These are phyloP conservation scores for Brevipalpus yothersi DNA, from an alignment of 1,140 invertebrate species.

Conservation along the genomic window DNA sequence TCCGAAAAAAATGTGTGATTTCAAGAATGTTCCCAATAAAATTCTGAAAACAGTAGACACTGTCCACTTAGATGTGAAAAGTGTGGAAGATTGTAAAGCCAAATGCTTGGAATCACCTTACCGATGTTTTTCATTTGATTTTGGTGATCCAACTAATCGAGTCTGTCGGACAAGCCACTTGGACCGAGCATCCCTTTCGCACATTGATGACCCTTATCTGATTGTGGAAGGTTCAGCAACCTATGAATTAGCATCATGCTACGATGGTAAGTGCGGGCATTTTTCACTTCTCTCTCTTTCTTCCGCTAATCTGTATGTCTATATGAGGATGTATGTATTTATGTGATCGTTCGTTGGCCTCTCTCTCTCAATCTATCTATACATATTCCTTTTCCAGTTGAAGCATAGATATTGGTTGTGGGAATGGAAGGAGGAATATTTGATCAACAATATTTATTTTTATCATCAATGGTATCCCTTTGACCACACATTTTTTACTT, in stretches of 20 bases:
- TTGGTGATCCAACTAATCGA: conserved; percentile 68
- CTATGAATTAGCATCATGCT: conserved; percentile 74
- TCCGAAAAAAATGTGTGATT: conserved; percentile 41
- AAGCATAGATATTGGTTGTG: too few species aligned
- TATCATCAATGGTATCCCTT: too few species aligned
- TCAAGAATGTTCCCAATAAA: conserved; percentile 57
- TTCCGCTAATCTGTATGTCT: background rate
- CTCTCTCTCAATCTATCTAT: too few species aligned
- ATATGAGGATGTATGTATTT: background rate
- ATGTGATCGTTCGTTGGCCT: background rate
- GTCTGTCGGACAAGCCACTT: conserved; percentile 77
- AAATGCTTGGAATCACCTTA: conserved; percentile 59
- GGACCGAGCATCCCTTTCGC: conserved; percentile 54
- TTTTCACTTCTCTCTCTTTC: too few species aligned
- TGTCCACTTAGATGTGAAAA: conserved; percentile 56
- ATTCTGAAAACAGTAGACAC: conserved; percentile 82
- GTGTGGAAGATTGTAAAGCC: conserved; percentile 51
- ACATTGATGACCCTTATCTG: conserved; percentile 61
- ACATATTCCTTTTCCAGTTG: too few species aligned
- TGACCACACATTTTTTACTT: too few species aligned
- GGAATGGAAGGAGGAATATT: too few species aligned
- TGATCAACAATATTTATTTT: too few species aligned
- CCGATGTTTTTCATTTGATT: conserved; percentile 73
- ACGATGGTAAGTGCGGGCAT: conserved; percentile 31
- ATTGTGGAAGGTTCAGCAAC: conserved; percentile 55